Evolutionary conservation across 2,888 invertebrate species (phyloP), one percentile per base, ranked within the genome.

Genomic region (Xanthia togata): DNA sequence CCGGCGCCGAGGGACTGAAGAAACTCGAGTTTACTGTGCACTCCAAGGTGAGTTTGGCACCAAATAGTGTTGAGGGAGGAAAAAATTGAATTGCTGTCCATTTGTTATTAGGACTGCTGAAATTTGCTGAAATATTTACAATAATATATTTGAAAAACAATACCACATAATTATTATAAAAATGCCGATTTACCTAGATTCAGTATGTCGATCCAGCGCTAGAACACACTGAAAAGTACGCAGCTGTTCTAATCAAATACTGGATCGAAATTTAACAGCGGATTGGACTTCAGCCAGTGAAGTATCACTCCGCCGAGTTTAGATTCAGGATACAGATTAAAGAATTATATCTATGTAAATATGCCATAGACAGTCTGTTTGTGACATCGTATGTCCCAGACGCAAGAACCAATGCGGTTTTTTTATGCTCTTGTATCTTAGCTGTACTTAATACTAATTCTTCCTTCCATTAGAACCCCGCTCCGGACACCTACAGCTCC

Each of bases 1-100:
- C 97, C 88, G 88, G 97, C 3, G 91, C 93, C 47, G 97, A 97
- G 59, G 93, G 95, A 2, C 89, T 95, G 35, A 97, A 97, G 91
- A 95, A 95, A 55, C 89, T 97, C 1, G 96, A 97, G 41, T 53
- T 97, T 5, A 89, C 92, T 35, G 90, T 97, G 0, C 92, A 95
- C 57, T 93, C 95, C n/a, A 97, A 94, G 95, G 96, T 96, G 84
- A 83, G 47, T 71, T 70, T 47, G n/a, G 20, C 31, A 0, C 9
- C 12, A 12, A 31, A 50, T 41, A 26, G 0, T 8, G 26, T 20
- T 47, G 14, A 50, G 23, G 50, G 1, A 50, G 3, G 35, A 8
- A 67, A 17, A 35, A 12, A 44, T 9, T 5, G 20, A 31, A 14
- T 31, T 4, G 9, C 11, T 44, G 12, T 67, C 23, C 5, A 9